phyloP scores from a whole-genome alignment of 64 coral and sea anemone genomes.

The Anthopleura sola region DNA sequence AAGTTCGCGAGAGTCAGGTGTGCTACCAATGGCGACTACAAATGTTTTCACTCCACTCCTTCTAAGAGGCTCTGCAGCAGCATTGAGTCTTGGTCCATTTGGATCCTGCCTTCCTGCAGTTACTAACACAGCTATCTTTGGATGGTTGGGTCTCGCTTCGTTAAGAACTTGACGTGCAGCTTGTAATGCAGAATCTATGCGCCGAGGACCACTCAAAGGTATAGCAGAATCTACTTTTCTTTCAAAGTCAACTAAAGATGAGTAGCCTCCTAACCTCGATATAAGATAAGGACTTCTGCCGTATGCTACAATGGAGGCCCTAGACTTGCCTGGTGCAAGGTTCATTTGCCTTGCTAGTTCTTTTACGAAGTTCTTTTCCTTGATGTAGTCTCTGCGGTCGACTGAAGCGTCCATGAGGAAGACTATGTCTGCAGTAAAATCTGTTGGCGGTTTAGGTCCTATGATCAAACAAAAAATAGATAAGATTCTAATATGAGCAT shows the following conservation, averaged over 20 bases:
- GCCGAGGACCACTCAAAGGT: constrained; percentile 47
- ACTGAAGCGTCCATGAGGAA: constrained; percentile 42
- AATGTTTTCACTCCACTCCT: constrained; percentile 42
- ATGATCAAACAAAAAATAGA: background rate
- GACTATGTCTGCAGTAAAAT: constrained; percentile 15
- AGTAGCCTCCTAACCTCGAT: constrained; percentile 10
- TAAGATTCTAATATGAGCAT: background rate
- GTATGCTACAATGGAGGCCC: constrained; percentile 38
- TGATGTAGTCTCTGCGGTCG: constrained; percentile 14
- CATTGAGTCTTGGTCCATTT: constrained; percentile 20
- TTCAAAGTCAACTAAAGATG: constrained; percentile 33
- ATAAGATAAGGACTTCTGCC: constrained; percentile 20
- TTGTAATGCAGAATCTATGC: constrained; percentile 63
- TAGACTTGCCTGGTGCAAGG: constrained; percentile 12
- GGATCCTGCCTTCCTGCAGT: constrained; percentile 52
- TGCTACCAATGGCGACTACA: constrained; percentile 35
- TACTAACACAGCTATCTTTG: constrained; percentile 61
- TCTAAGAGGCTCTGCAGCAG: constrained; percentile 26
- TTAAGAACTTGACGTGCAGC: constrained; percentile 35
- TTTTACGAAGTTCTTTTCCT: constrained; percentile 34
- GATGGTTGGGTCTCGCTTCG: constrained; percentile 16
- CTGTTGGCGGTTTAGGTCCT: background rate
- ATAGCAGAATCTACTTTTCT: constrained; percentile 49
- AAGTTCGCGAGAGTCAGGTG: constrained; percentile 21
- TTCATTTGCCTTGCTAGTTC: constrained; percentile 28